Conservation (phyloP, 2,797 vertebrate species). For the Notolabrus celidotus region DNA sequence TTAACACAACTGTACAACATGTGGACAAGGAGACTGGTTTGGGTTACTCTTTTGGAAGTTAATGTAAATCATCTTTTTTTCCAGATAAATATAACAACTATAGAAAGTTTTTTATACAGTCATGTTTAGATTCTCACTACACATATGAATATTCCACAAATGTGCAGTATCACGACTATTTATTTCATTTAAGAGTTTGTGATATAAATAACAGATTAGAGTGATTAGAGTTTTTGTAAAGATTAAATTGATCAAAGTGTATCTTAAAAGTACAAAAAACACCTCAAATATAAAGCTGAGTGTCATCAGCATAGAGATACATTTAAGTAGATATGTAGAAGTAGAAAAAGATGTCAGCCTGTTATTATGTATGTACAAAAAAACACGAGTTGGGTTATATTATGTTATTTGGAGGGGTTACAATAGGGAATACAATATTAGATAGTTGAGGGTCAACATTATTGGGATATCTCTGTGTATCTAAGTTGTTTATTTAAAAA, state of each 20-base stretch:
- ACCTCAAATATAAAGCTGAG: neutral
- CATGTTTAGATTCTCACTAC: neutral
- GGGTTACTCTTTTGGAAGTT: neutral
- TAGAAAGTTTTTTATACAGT: neutral
- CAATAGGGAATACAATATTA: too few species aligned
- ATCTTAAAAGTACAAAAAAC: too few species aligned
- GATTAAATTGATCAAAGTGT: too few species aligned
- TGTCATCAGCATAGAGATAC: neutral
- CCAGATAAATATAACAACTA: neutral
- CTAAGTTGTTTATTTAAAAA: too few species aligned
- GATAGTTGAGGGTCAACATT: too few species aligned
- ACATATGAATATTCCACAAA: too few species aligned
- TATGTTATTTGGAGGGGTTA: too few species aligned
- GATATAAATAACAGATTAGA: neutral
- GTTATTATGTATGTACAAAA: neutral
- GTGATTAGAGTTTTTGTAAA: neutral
- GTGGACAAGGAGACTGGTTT: conserved; percentile 3
- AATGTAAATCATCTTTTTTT: neutral
- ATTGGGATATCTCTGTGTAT: too few species aligned
- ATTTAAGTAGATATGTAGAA: too few species aligned
- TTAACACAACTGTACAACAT: conserved; percentile 12
- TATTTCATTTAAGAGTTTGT: neutral
- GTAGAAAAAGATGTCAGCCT: too few species aligned
- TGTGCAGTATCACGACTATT: neutral
- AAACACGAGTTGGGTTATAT: too few species aligned